Evolutionary conservation across 2,113 vertebrate species (phyloP), one percentile per base, ranked within the genome.

Genomic region (Pseudorasbora parva): DNA sequence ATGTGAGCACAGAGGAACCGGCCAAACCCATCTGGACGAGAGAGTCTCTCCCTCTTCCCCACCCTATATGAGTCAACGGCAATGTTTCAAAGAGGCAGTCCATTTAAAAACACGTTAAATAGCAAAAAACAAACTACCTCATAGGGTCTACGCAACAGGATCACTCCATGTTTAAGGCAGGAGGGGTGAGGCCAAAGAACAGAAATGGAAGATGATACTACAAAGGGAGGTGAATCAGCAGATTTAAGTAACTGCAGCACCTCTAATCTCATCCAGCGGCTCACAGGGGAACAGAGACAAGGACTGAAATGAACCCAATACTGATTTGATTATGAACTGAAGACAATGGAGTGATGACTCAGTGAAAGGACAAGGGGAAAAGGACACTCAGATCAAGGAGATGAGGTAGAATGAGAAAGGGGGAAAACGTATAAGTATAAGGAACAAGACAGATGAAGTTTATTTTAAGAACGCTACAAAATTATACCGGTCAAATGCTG

Each of bases 11-110:
- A 77, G 66, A 80, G 68, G 68, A 87, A 73, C 62, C 54, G 33
- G 33, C 77, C 59, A 49, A 79, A 62, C 77, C 54, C 83, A 81
- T 85, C 71, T 78, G 77, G 78, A 45, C 0, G 9, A 23, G 27
- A 51, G 68, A 69, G 62, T 56, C 60, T 60, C 41, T 66, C n/a
- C 45, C 43, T 78, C 5, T 49, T 74, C 83, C 69, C 69, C 80
- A 69, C 82, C 75, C 83, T 81, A 45, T 72, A 60, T 27, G 43
- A 78, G 62, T 86, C 74, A 77, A 78, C 23, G n/a, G 15, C 59
- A 57, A 68, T 62, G 56, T 19, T 77, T 56, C 19, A 56, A 49
- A 83, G 59, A 57, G 47, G 57, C 47, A 56, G 54, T 27, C 15
- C 19, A 0, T 68, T 77, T 25, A 78, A 57, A 78, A 78, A 59